Evolutionary conservation across 2,888 invertebrate species (phyloP), one percentile per base, ranked within the genome.

Genomic region (Aplocera efformata): DNA sequence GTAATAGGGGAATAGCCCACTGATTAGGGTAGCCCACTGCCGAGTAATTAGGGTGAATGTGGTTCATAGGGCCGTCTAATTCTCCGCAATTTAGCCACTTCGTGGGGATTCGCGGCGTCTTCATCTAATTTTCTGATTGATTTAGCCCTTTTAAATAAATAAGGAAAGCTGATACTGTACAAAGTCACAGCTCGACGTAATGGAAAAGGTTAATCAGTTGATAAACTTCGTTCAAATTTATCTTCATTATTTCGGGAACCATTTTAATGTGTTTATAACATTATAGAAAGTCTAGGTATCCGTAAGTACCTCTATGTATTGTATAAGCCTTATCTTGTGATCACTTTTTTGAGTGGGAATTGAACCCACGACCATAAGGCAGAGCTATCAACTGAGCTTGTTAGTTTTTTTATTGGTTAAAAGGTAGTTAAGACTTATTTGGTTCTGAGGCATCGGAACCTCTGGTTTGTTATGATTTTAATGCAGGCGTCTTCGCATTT

Each of bases 31-130:
- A 41, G 29, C 48, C 54, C 49, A 56, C 48, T 40, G 39, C 32
- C 37, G 17, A 51, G 48, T 60, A 66, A 67, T 63, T 60, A 65
- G 51, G 60, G 60, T 58, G 50, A 53, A 56, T 58, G 60, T 52
- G 54, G 57, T 59, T 48, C 51, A 48, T 40, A 53, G 42, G 44
- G 59, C 53, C 45, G 54, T 52, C 58, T 62, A 58, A 62, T 59
- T 59, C 48, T 45, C 45, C 48, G 53, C 48, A 51, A 58, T 58
- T 57, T 58, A 43, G 43, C 50, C 44, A 45, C 56, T 56, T 40
- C 42, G 28, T 47, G 42, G 44, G 48, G 28, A 30, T 44, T 42
- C 31, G 40, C 42, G 39, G 22, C 32, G 40, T 48, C 35, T 45
- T 48, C 36, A 49, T 48, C 48, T 45, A 32, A 51, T 51, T 43